phyloP scores from a whole-genome alignment of 2,113 vertebrate genomes.

The Rhabdomys dilectus region DNA sequence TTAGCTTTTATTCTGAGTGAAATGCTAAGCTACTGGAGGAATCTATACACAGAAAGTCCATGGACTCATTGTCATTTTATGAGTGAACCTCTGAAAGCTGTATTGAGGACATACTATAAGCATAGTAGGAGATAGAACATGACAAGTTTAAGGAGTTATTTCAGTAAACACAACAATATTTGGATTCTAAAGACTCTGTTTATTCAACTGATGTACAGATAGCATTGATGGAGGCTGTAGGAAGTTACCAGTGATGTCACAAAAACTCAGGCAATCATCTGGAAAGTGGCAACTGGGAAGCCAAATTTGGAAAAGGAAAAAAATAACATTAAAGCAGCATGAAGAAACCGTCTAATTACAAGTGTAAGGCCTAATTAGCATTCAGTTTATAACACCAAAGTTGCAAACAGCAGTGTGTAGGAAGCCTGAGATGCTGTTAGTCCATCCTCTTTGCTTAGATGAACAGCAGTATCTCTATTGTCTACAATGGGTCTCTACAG shows the following conservation, averaged over 20 bases:
- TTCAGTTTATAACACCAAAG: slow-evolving; percentile 58
- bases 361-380: slow-evolving; percentile 64
- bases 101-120: slow-evolving; percentile 9
- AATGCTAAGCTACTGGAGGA: neutral
- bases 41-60: neutral
- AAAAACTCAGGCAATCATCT: slow-evolving; percentile 29
- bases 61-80: slow-evolving; percentile 10
- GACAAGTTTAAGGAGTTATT: neutral
- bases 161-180: neutral
- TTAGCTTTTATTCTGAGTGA: slow-evolving; percentile 13
- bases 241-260: neutral
- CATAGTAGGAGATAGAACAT: neutral
- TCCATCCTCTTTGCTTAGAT: neutral
- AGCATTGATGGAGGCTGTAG: neutral
- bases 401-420: slow-evolving; percentile 46
- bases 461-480: neutral
- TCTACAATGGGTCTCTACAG: slow-evolving; percentile 16
- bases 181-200: neutral
- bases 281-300: slow-evolving; percentile 55
- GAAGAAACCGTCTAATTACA: slow-evolving; percentile 64
- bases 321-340: slow-evolving; percentile 23
- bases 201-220: neutral
- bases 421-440: neutral
- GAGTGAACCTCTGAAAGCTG: neutral
- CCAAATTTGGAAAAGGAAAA: slow-evolving; percentile 46